Conservation (phyloP, 2,797 vertebrate species). For the Mormyrops boulengeri region DNA sequence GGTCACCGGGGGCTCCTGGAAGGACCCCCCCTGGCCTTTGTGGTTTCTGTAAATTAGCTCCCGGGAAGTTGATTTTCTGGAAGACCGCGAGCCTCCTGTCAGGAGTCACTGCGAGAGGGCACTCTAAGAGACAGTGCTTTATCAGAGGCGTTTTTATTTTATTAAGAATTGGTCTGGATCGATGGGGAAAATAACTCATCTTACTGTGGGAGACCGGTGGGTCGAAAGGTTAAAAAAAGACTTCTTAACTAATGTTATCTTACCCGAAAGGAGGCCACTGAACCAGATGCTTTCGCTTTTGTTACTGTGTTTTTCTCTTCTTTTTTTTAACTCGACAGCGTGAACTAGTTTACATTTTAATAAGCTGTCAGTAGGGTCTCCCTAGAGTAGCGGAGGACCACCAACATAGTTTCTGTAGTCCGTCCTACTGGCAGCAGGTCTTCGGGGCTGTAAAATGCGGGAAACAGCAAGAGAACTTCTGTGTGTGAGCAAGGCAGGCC, state of each 20-base stretch:
- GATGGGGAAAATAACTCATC: slow-evolving; percentile 59
- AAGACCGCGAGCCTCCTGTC: slow-evolving; percentile 54
- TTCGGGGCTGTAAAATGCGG: slow-evolving; percentile 42
- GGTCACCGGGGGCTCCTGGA: slow-evolving; percentile 64
- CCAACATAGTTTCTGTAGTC: slow-evolving; percentile 44
- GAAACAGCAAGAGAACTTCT: slow-evolving; percentile 42
- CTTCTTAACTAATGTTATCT: slow-evolving; percentile 43
- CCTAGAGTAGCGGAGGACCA: slow-evolving; percentile 48
- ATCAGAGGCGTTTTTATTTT: slow-evolving; percentile 66
- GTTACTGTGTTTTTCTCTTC: neutral
- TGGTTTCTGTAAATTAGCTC: slow-evolving; percentile 66
- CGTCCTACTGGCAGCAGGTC: slow-evolving; percentile 48
- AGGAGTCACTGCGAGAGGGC: slow-evolving; percentile 53
- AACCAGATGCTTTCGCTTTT: neutral
- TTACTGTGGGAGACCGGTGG: slow-evolving; percentile 58
- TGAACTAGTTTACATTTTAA: slow-evolving; percentile 33
- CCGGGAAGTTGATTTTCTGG: slow-evolving; percentile 61
- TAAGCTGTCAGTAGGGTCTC: slow-evolving; percentile 46
- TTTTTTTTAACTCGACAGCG: slow-evolving; percentile 34
- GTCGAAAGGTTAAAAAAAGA: slow-evolving; percentile 53
- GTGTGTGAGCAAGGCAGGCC: neutral
- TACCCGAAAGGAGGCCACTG: neutral
- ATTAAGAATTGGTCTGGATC: slow-evolving; percentile 67
- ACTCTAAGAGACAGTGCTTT: slow-evolving; percentile 56
- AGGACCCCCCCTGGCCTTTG: slow-evolving; percentile 66